Percentiles rank a stretch among this genome's conserved stretches.
Conservation (phyloP, 2,888 invertebrate genomes). For the Leptogaster cylindrica region DNA sequence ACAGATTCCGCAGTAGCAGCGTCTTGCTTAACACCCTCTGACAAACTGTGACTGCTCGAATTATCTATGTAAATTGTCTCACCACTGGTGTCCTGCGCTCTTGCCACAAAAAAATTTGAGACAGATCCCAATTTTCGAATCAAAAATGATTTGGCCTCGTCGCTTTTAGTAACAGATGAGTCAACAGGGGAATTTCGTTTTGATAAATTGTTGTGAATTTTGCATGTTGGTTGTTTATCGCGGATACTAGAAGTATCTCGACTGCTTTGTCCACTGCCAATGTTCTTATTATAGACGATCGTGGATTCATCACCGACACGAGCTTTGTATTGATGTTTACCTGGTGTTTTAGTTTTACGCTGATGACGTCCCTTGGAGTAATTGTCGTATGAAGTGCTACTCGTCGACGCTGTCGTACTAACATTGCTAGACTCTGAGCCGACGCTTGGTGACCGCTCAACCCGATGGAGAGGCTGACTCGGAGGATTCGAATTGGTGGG, state of each 20-base stretch:
- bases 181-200: constrained; percentile 51
- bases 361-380: constrained; percentile 57
- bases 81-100: constrained; percentile 65
- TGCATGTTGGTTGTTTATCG: constrained; percentile 16
- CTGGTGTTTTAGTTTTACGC: constrained; percentile 59
- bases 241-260: constrained; percentile 4
- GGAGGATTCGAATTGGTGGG: constrained; percentile 46
- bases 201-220: constrained; percentile 51
- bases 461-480: constrained; percentile 49
- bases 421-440: constrained; percentile 64
- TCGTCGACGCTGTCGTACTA: constrained; percentile 52
- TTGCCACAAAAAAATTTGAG: constrained; percentile 74
- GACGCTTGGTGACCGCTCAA: constrained; percentile 62
- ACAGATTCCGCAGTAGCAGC: constrained; percentile 50
- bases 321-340: constrained; percentile 49
- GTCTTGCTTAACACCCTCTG: constrained; percentile 59
- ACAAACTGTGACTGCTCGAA: constrained; percentile 61
- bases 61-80: constrained; percentile 64
- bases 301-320: constrained; percentile 9
- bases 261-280: neutral
- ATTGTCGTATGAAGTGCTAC: constrained; percentile 59
- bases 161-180: constrained; percentile 59
- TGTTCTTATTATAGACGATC: constrained; percentile 30
- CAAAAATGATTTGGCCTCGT: constrained; percentile 75
- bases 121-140: constrained; percentile 78